Evolutionary conservation across 2,888 invertebrate species (phyloP), one percentile per base, ranked within the genome.

Genomic region (Diploptera punctata): DNA sequence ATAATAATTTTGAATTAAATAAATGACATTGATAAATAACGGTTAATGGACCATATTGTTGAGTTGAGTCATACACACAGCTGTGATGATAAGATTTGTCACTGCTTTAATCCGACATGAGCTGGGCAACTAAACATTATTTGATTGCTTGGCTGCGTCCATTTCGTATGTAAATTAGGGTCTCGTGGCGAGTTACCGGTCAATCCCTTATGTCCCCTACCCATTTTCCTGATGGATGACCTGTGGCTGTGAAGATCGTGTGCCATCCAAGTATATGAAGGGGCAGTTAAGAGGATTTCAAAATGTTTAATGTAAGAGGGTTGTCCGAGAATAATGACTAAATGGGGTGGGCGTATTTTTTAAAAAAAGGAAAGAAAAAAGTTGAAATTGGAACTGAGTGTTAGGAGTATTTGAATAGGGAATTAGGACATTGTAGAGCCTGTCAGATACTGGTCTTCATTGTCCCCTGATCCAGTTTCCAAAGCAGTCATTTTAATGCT

Each of bases 221-320:
- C 57, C 16, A 54, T 19, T 52, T n/a, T n/a, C n/a, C n/a, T 52
- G 52, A 18, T 52, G 26, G 57, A 26, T 57, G 57, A 57, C 57
- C 57, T 57, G 57, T 29, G 29, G 29, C 57, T 57, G n/a, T 29
- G 52, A 52, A 21, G 24, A 52, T 7, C 13, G 24, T 24, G 52
- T 52, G 24, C 13, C 24, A 52, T 7, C 52, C 4, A 9, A 38
- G 16, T n/a, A 4, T 43, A 24, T 44, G 19, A 65, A 65, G 44
- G n/a, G 47, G 1, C 65, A 65, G 47, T 47, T 65, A 65, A 47
- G 65, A 65, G 65, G 65, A 65, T 65, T 65, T 65, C 1, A 65
- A 9, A 47, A 26, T n/a, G 44, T 16, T 26, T 29, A 29, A 4
- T 57, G n/a, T 16, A 29, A 57, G 26, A 24, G 52, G 57, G 29